Conservation (phyloP, 2,797 vertebrate genomes). For the Vireo griseus region DNA sequence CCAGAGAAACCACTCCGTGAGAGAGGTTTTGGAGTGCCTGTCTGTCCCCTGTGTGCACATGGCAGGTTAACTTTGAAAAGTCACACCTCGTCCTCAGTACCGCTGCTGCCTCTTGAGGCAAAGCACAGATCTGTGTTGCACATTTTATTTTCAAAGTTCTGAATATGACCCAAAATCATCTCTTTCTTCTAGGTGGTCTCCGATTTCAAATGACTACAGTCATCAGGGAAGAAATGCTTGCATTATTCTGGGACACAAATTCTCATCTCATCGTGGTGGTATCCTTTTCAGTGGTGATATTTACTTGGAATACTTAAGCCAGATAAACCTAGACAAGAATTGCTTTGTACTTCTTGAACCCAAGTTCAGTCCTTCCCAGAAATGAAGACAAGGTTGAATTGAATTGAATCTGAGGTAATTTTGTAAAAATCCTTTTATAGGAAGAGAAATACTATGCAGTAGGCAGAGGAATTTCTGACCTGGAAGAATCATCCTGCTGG, state of each 20-base stretch:
- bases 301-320: background rate
- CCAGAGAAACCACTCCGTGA: background rate
- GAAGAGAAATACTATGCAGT: background rate
- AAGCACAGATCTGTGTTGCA: background rate
- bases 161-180: accelerated
- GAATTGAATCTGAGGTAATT: background rate
- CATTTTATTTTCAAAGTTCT: background rate
- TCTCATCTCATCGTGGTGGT: background rate
- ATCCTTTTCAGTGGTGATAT: background rate
- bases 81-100: background rate
- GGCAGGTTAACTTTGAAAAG: background rate
- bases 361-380: background rate
- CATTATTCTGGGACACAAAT: background rate
- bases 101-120: background rate
- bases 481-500: background rate
- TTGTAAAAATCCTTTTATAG: background rate
- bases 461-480: background rate
- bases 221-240: background rate
- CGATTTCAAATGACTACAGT: background rate
- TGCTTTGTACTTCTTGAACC: background rate
- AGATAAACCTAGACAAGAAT: background rate
- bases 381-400: background rate
- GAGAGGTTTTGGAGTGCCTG: background rate
- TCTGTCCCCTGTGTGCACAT: background rate
- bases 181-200: background rate